Base-by-base conservation (phyloP, 2,888 invertebrate genomes). In the Thymelicus sylvestris region DNA sequence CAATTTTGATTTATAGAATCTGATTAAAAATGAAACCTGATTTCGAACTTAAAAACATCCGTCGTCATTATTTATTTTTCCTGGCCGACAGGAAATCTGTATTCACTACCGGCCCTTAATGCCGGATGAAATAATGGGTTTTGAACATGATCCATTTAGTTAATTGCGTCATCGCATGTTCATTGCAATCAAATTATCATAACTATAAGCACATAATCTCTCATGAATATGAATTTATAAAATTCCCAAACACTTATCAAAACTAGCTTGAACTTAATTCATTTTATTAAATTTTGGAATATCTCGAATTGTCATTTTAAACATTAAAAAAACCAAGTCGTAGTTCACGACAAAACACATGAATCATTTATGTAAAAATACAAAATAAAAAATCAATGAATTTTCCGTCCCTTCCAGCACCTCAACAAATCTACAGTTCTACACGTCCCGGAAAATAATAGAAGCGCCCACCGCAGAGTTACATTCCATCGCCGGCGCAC, bases 401-500 rank as follows among this genome's bases (percentile, higher is more conserved):
- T 7, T 7, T 15, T 63, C 7, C 2, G 50, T 6, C 38, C n/a
- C 13, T 59, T 66, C 66, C 59, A 59, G 66, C 2, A 60, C 19
- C 15, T 24, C 7, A 8, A 55, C 57, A n/a, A 19, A 59, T 12
- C 47, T 19, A 55, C 57, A n/a, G 12, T 57, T 12, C 47, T 19
- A 31, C 31, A 12, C 62, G 52, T 70, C 69, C 72, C 48, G 72
- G 73, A 69, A 76, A 69, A 77, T 76, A 79, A 81, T 77, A 74
- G 75, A 73, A 67, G 65, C 60, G 73, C 75, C 80, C 77, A 79
- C 79, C 80, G 75, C 73, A 75, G 74, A 68, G 75, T 73, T 75
- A 76, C 75, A 66, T 55, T 75, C 77, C 75, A 66, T 55, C 61
- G 64, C 38, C 19, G 44, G 76, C 76, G 75, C 77, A 78, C 81